phyloP scores from a whole-genome alignment of 2,113 vertebrate species.

The Columba livia region DNA sequence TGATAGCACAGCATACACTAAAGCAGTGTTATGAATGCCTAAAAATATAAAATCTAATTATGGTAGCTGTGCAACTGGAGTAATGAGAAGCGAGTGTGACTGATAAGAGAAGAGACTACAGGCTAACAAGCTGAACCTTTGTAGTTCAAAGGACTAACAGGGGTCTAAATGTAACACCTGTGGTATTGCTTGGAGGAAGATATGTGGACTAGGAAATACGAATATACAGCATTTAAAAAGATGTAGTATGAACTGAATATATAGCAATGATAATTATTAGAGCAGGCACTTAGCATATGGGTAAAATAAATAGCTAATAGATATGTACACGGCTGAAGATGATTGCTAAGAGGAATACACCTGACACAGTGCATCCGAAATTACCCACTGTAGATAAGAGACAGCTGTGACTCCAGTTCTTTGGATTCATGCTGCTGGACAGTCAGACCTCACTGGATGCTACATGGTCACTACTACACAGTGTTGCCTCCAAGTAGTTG shows the following conservation, averaged over 20 bases:
- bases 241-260: background rate
- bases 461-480: background rate
- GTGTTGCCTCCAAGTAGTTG: background rate
- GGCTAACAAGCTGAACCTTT: conserved; percentile 20
- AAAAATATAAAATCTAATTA: conserved; percentile 58
- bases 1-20: background rate
- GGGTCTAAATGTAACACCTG: background rate
- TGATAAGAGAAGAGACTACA: conserved; percentile 30
- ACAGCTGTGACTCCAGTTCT: background rate
- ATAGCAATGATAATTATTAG: background rate
- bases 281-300: background rate
- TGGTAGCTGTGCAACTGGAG: background rate
- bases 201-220: background rate
- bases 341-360: background rate
- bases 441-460: background rate
- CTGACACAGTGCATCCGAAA: background rate
- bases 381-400: background rate
- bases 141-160: conserved; percentile 1
- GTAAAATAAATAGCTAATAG: background rate
- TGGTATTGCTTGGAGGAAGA: background rate
- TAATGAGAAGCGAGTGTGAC: background rate
- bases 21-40: conserved; percentile 8
- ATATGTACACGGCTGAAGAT: background rate
- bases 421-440: background rate
- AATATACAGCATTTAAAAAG: background rate